Evolutionary conservation across 2,797 vertebrate species (phyloP), one percentile per base, ranked within the genome.

Genomic region (Fratercula arctica): DNA sequence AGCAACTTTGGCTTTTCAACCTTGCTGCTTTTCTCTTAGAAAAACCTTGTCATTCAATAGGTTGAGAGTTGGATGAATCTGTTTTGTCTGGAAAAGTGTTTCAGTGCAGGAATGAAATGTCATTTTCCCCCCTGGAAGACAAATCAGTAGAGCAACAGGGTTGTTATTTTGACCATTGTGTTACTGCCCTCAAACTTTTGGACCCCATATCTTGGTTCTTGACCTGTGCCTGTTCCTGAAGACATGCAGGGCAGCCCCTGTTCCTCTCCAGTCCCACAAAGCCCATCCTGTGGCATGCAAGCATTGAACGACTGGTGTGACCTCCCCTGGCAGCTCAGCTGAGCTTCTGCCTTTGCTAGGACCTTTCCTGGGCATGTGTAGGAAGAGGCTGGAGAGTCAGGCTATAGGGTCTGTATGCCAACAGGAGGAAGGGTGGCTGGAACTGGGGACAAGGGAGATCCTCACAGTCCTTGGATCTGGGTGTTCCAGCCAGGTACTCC

Each of bases 1-100:
- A 86, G 64, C 67, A 86, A 61, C 57, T 87, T 84, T 72, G 63
- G 74, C 61, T 76, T 88, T 82, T 87, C 91, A 94, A 57, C 54
- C 37, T 70, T 81, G 35, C 63, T 72, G 50, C 70, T 83, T 80
- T 68, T 77, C 43, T 85, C 37, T 80, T 50, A 29, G 74, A 70
- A 76, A 90, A 75, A n/a, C 19, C 20, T 79, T 48, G 51, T 48
- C n/a, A 21, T 70, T 79, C 29, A 16, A 0, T 54, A 78, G 67
- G 29, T 20, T 61, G 70, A 39, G 66, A 81, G 53, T 31, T 76
- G 53, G 51, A 46, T 64, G 70, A 43, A 39, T 82, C 53, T 64
- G 37, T 75, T 79, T 66, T 78, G 61, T 75, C 68, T 89, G 67
- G 57, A 82, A 48, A 59, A 26, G 43, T 51, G 41, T 59, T 90